phyloP scores from a whole-genome alignment of 2,888 invertebrate genomes.

The Aporophyla nigra region DNA sequence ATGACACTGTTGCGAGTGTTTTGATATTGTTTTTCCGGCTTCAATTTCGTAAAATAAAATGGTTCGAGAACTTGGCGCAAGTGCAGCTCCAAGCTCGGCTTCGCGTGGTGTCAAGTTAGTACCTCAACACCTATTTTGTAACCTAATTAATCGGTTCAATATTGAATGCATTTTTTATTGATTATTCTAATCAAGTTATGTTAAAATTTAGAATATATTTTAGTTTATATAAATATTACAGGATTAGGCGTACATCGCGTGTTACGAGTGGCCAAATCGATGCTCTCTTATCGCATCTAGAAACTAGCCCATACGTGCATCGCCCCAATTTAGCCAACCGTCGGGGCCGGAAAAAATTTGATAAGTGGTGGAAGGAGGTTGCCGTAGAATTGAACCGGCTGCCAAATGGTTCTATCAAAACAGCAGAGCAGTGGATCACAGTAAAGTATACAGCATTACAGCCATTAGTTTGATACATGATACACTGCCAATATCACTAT shows the following conservation, averaged over 20 bases:
- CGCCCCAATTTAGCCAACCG: not conserved
- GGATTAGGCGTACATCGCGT: not conserved
- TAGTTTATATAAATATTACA: not conserved
- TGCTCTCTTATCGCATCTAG: not conserved
- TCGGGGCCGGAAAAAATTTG: not conserved
- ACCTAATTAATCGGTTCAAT: not conserved
- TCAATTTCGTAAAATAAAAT: not conserved
- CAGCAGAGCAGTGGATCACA: constrained; percentile 1
- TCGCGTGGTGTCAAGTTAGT: not conserved
- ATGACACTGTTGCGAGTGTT: not conserved
- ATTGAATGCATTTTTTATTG: not conserved
- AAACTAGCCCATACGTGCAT: not conserved
- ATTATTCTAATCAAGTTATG: not conserved
- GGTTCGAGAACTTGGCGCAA: not conserved
- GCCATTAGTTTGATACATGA: not conserved
- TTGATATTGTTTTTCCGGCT: not conserved
- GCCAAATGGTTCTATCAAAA: not conserved
- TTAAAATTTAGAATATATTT: too few species aligned
- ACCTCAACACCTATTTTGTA: not conserved
- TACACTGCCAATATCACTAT: not conserved
- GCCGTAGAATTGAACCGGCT: not conserved
- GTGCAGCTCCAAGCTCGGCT: not conserved
- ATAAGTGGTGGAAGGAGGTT: not conserved
- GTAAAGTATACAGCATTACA: not conserved
- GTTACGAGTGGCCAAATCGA: not conserved